Percentiles rank a stretch among this genome's conserved stretches.
phyloP scores from a whole-genome alignment of 2,888 invertebrate genomes.

The Drosophila paramelanica region DNA sequence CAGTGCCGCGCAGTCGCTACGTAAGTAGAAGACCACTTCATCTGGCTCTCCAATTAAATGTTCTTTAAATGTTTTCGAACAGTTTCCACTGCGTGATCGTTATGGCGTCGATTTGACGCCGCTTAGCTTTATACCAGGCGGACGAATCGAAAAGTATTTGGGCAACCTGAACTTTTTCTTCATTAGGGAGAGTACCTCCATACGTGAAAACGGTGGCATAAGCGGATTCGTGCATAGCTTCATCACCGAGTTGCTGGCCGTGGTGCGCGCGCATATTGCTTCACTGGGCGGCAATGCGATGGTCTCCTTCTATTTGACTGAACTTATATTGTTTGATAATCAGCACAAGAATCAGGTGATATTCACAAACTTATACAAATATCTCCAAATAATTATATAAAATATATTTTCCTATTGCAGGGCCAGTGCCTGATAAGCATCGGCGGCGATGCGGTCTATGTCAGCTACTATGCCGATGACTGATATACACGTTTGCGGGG shows the following conservation, averaged over 20 bases:
- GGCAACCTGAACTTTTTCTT: conserved; percentile 97
- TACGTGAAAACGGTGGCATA: conserved; percentile 95
- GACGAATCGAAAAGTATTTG: conserved; percentile 91
- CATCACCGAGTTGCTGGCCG: conserved; percentile 95
- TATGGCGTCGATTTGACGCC: conserved; percentile 92
- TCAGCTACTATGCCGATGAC: conserved; percentile 89
- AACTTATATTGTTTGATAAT: conserved; percentile 95
- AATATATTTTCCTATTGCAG: conserved; percentile 86
- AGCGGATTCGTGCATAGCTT: conserved; percentile 98
- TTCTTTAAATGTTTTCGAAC: background rate
- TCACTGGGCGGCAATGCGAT: conserved; percentile 98
- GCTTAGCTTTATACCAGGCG: conserved; percentile 91
- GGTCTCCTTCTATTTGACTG: conserved; percentile 96
- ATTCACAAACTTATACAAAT: background rate
- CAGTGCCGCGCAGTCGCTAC: conserved; percentile 59
- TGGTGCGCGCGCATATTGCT: conserved; percentile 96
- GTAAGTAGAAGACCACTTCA: conserved; percentile 40
- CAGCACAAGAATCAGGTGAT: conserved; percentile 98
- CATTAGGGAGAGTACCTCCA: conserved; percentile 96
- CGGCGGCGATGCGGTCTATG: conserved; percentile 96
- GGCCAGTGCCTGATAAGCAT: conserved; percentile 98
- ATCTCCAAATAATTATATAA: background rate
- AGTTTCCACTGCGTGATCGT: conserved; percentile 83
- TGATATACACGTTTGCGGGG: conserved; percentile 83
- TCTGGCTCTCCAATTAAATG: background rate